Evolutionary conservation across 2,888 invertebrate species (phyloP).

Genomic region (Oligia fasciuncula): DNA sequence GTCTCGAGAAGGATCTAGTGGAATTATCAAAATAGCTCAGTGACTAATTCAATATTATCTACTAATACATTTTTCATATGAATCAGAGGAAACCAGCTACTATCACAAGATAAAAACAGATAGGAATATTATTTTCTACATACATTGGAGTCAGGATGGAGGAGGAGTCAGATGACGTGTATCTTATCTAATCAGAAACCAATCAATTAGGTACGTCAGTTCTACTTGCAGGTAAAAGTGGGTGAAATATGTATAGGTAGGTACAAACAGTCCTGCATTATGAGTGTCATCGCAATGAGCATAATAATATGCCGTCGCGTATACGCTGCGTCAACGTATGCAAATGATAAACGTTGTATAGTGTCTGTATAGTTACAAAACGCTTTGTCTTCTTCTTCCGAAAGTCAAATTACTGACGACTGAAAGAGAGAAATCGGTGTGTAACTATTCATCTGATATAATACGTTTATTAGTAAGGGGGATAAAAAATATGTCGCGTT

Average conservation of each 20-base stretch:
- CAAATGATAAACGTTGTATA: no score
- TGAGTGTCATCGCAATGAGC: background rate
- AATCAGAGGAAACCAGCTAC: conserved; percentile 21
- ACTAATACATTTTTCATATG: conserved; percentile 32
- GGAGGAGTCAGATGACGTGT: background rate
- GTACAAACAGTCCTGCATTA: background rate
- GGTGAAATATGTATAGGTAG: background rate
- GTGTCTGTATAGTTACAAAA: no score
- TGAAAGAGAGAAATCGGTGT: no score
- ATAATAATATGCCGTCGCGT: background rate
- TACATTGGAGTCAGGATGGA: background rate
- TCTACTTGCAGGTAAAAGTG: background rate
- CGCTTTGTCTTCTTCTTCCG: no score
- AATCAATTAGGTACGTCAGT: conserved; percentile 10
- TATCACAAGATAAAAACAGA: conserved; percentile 45
- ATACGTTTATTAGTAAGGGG: no score
- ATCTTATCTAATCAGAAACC: conserved; percentile 38
- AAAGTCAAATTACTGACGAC: no score
- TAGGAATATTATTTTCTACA: conserved; percentile 8
- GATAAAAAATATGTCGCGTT: background rate
- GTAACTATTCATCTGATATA: no score
- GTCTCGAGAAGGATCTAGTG: background rate
- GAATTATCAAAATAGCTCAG: conserved; percentile 3
- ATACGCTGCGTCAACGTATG: background rate
- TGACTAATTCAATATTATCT: conserved; percentile 43